Evolutionary conservation across 2,797 vertebrate genomes (phyloP), one percentile per base, ranked within the genome.

Genomic region (Xenopus petersii): DNA sequence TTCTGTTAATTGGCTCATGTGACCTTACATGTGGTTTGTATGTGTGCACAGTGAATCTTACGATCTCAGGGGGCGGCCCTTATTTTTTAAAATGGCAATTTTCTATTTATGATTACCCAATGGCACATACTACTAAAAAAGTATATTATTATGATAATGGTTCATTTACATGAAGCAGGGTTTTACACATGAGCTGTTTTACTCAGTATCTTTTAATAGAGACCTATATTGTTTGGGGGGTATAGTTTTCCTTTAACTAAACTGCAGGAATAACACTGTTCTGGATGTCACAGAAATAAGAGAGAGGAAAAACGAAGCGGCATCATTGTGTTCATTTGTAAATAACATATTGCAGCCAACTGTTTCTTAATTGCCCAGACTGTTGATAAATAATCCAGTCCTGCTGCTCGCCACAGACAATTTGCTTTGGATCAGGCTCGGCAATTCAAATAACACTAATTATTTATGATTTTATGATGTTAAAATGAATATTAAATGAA

Each of bases 401-500:
- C 91, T 90, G 90, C 91, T 86, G 90, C 92, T 94, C 92, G 92
- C 85, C 89, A 93, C 90, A 88, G 91, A 95, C 94, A 93, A 91
- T 94, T 94, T 94, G 91, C 92, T 93, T 93, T 94, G 92, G 90
- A 93, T 93, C 92, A 92, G 93, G 89, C 91, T 93, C 92, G 91
- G 91, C 93, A 93, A 93, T 93, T 88, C 89, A 90, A 93, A 95
- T 91, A 93, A 92, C 89, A 88, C 93, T 94, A 94, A 92, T 93
- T 93, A 95, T 96, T 94, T 95, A 93, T 95, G 92, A 89, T 89
- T 91, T 90, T 89, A 95, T 92, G 91, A 91, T 92, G 86, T 90
- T 92, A 93, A 94, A 94, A 94, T 94, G 92, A 94, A 94, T 95
- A 93, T 94, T 95, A 95, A 95, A 93, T 94, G 92, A 95, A 95